Percentiles rank a stretch among this genome's conserved stretches.
phyloP scores from a whole-genome alignment of 2,797 vertebrate genomes.

The Acomys russatus region DNA sequence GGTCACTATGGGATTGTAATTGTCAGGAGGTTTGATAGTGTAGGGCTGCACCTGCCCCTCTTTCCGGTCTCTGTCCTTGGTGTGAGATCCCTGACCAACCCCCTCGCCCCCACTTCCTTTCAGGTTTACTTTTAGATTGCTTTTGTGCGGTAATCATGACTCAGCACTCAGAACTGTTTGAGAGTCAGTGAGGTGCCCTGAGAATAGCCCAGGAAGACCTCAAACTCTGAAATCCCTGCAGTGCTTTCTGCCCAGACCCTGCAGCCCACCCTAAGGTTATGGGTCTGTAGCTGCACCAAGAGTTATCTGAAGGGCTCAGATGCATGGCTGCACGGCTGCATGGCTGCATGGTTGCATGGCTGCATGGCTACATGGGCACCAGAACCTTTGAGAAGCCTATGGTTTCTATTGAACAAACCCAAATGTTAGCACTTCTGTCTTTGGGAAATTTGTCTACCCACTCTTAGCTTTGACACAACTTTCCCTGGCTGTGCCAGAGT shows the following conservation, averaged over 20 bases:
- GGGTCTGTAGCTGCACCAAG: neutral
- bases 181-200: neutral
- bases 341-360: fast-evolving
- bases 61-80: neutral
- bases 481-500: neutral
- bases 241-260: neutral
- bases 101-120: neutral
- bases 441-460: neutral
- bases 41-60: neutral
- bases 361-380: too few species aligned
- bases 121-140: neutral
- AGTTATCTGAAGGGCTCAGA: neutral
- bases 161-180: neutral
- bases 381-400: neutral
- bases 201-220: neutral
- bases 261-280: neutral
- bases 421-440: neutral
- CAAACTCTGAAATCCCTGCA: neutral
- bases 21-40: neutral
- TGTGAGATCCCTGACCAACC: neutral
- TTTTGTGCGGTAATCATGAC: neutral
- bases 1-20: neutral
- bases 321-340: too few species aligned
- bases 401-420: neutral
- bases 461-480: neutral